Evolutionary conservation across 2,797 vertebrate genomes (phyloP).

Genomic region (Macropodus opercularis): DNA sequence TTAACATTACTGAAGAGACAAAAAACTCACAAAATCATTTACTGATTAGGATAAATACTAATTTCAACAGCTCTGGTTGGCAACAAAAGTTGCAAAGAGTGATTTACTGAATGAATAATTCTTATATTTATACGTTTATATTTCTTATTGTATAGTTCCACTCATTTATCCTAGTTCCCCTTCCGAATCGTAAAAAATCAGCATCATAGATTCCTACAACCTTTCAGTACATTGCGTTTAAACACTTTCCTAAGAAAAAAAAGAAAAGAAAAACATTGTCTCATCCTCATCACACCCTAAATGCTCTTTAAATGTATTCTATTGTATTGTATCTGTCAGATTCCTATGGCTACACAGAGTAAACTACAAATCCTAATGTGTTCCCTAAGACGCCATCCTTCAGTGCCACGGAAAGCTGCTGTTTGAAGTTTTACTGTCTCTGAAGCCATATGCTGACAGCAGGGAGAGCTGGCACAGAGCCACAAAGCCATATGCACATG

Average conservation of each 20-base stretch:
- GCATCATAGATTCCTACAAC: neutral
- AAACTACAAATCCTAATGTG: conserved; percentile 41
- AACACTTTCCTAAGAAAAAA: neutral
- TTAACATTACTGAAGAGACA: no score
- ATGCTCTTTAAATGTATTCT: no score
- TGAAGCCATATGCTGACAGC: conserved; percentile 42
- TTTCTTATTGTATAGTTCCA: no score
- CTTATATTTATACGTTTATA: no score
- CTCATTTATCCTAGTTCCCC: neutral
- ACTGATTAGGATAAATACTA: no score
- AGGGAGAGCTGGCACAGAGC: conserved; percentile 6
- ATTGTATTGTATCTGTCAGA: no score
- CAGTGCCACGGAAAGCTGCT: conserved; percentile 41
- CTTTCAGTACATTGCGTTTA: neutral
- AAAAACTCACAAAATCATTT: no score
- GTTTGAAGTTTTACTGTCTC: conserved; percentile 54
- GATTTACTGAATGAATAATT: neutral
- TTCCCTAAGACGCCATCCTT: conserved; percentile 54
- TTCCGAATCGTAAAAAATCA: neutral
- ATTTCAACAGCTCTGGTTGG: no score
- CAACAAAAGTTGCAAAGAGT: no score
- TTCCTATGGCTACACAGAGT: conserved; percentile 13
- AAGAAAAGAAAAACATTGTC: no score
- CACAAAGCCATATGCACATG: conserved; percentile 12
- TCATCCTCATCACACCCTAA: no score